Evolutionary conservation across 1,140 invertebrate species (phyloP).

Genomic region (Drosophila murphyi): DNA sequence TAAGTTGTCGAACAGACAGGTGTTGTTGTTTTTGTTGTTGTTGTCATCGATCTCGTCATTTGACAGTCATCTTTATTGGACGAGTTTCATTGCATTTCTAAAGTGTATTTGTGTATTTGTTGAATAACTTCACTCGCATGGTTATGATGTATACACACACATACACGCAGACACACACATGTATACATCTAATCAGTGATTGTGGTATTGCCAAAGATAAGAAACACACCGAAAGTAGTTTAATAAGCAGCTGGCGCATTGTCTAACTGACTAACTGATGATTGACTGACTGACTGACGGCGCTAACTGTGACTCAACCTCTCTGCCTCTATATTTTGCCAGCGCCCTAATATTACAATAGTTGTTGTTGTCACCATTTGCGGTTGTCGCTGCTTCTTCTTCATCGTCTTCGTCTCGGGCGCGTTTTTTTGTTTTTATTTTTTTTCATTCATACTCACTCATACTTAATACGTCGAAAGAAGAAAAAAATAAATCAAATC

Average conservation of each 20-base stretch:
- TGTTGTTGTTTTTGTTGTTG: slow-evolving; percentile 56
- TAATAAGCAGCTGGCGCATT: slow-evolving; percentile 49
- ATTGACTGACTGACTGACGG: slow-evolving; percentile 20
- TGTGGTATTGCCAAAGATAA: slow-evolving; percentile 68
- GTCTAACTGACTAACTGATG: slow-evolving; percentile 15
- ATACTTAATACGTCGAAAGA: slow-evolving; percentile 7
- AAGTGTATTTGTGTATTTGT: slow-evolving; percentile 41
- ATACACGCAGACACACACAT: slow-evolving; percentile 40
- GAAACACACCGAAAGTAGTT: slow-evolving; percentile 30
- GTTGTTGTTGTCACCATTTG: slow-evolving; percentile 23
- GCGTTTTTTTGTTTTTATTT: slow-evolving; percentile 30
- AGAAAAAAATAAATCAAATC: slow-evolving; percentile 3
- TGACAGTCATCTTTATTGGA: slow-evolving; percentile 28
- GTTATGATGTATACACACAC: neutral
- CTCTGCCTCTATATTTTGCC: slow-evolving; percentile 14
- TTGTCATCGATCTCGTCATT: slow-evolving; percentile 17
- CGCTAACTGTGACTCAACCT: slow-evolving; percentile 65
- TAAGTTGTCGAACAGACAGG: slow-evolving; percentile 56
- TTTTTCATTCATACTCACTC: slow-evolving; percentile 45
- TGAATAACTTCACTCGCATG: slow-evolving; percentile 39
- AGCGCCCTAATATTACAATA: slow-evolving; percentile 43
- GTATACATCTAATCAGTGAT: slow-evolving; percentile 69
- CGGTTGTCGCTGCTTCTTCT: slow-evolving; percentile 9
- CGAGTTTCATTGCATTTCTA: slow-evolving; percentile 20
- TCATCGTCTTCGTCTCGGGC: neutral